phyloP scores from a whole-genome alignment of 2,797 vertebrate genomes.

The Gallinago stenura region DNA sequence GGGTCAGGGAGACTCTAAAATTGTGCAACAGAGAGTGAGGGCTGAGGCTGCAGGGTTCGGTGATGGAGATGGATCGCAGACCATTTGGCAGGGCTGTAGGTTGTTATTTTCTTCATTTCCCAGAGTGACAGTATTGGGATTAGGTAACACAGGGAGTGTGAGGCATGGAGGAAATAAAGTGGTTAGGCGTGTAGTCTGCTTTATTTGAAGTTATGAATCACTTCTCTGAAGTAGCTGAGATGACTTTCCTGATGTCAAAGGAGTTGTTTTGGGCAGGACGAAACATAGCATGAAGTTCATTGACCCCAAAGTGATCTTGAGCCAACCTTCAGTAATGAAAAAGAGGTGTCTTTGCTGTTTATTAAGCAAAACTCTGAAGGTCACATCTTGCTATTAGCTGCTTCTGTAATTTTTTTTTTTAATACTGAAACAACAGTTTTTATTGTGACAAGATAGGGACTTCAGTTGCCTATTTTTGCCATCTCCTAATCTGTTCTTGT shows the following conservation, averaged over 20 bases:
- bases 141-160: background rate
- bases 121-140: background rate
- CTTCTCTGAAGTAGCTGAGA: background rate
- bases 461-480: background rate
- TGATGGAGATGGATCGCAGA: background rate
- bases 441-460: background rate
- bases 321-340: background rate
- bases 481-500: background rate
- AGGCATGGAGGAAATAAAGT: background rate
- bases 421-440: background rate
- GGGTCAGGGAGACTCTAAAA: background rate
- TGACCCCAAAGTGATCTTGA: background rate
- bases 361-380: background rate
- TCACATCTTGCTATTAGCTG: background rate
- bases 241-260: background rate
- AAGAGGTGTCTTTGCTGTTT: background rate
- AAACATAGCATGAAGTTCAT: background rate
- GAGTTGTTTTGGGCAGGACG: background rate
- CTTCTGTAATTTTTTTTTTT: background rate
- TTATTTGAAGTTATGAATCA: conserved; percentile 27
- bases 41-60: background rate
- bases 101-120: background rate
- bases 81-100: background rate
- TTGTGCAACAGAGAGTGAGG: accelerated
- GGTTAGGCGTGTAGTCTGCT: background rate